Base-by-base conservation (phyloP, 2,888 invertebrate genomes). In the Troides aeacus region DNA sequence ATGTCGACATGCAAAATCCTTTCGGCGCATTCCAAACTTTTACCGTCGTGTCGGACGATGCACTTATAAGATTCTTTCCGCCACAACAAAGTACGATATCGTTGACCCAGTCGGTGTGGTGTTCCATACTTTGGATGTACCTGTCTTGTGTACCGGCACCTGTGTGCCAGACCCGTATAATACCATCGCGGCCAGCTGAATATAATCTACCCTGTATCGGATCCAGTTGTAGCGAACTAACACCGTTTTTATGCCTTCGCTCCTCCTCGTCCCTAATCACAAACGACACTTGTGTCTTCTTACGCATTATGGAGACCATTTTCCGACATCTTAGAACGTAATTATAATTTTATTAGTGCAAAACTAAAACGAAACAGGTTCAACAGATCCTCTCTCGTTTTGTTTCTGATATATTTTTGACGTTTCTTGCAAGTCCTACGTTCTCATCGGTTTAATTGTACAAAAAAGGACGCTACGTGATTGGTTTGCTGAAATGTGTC, bases 1-100 rank as follows among this genome's bases (percentile, higher is more conserved):
- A 92, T 2, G 99, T 99, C 0, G 99, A 99, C 99, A 99, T 99
- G 85, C 99, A 99, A 84, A 99, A 99, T 12, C 99, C 99, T 93
- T 99, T 99, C 76, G 99, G 98, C 21, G 99, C 99, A 90, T 99
- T 99, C 99, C 99, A 99, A 72, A 99, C 99, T 92, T 99, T 99
- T 0, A 99, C 99, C 60, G 99, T 99, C 24, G 99, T 99, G 88
- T 99, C 99, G 73, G 99, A 99, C 82, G 99, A 99, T 7, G 99
- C 99, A 73, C 99, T 99, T 85, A 99, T 99, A 78, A 99, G 94
- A 89, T 99, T 98, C 87, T 97, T 96, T 56, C 99, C 99, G 74
- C 97, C 97, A 88, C 99, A 99, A 86, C 99, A 99, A 42, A 99
- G 93, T 57, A 99, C 97, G 84, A 99, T 98, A 90, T 99, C 99